phyloP scores from a whole-genome alignment of 2,113 vertebrate species.

The Chionodraco myersi region DNA sequence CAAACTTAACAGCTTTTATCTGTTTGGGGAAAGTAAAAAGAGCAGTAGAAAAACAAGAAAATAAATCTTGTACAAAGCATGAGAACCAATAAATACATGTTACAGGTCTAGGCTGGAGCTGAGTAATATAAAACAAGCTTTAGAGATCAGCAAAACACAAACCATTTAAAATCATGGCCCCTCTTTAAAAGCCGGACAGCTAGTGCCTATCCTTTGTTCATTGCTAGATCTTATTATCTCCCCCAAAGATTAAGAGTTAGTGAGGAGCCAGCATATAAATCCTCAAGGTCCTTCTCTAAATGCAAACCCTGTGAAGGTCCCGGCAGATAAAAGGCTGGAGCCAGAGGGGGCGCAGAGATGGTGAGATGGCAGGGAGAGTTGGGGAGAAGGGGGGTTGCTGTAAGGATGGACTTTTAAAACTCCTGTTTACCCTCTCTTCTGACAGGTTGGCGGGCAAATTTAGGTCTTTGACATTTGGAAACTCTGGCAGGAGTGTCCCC shows the following conservation, averaged over 20 bases:
- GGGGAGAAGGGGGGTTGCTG: slow-evolving; percentile 21
- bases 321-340: slow-evolving; percentile 79
- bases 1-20: slow-evolving; percentile 29
- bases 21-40: slow-evolving; percentile 20
- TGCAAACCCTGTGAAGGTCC: slow-evolving; percentile 76
- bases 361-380: slow-evolving; percentile 55
- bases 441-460: slow-evolving; percentile 98
- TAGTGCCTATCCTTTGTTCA: slow-evolving; percentile 83
- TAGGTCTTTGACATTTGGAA: slow-evolving; percentile 99
- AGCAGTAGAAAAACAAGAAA: slow-evolving; percentile 72
- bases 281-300: slow-evolving; percentile 83
- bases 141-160: slow-evolving; percentile 84
- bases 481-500: slow-evolving; percentile 97
- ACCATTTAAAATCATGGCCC: slow-evolving; percentile 84
- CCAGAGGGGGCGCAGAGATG: slow-evolving; percentile 74
- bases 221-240: slow-evolving; percentile 85
- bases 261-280: slow-evolving; percentile 85
- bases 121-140: slow-evolving; percentile 78
- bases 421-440: slow-evolving; percentile 96
- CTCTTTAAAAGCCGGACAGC: slow-evolving; percentile 81
- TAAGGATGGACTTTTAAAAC: slow-evolving; percentile 81
- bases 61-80: slow-evolving; percentile 78
- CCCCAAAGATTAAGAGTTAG: slow-evolving; percentile 85
- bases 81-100: slow-evolving; percentile 73
- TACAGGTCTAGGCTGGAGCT: slow-evolving; percentile 65